Base-by-base conservation (phyloP, 2,113 vertebrate species). In the Leucopternis melanops region DNA sequence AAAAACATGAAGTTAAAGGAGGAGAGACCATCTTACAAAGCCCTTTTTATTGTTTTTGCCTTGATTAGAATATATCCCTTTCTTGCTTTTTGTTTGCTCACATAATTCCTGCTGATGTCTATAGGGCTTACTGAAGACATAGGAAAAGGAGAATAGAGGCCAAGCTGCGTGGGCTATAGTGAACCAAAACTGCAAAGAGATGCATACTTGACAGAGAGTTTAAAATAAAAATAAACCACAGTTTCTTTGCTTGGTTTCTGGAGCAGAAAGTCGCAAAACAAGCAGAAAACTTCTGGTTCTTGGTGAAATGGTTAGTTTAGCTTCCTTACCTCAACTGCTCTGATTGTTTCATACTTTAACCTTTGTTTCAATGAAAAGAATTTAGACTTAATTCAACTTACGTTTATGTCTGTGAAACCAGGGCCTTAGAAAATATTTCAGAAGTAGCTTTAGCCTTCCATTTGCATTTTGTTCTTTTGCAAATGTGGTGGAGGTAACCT, bases 241-340 rank as follows among this genome's bases (percentile, higher is more conserved):
- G 31, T 87, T 94, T 94, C 91, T 97, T 91, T 88, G 67, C 87
- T 96, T 88, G 96, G 89, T 96, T 95, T 96, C 78, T 97, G 92
- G 92, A 97, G 90, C 92, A 96, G 74, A 96, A 97, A 96, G 82
- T 96, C 27, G 1, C 93, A 91, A 95, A 96, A 95, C 91, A 95
- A 95, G 95, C 95, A 96, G 87, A 96, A 96, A 95, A 70, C 65
- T 78, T 94, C 18, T 67, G 86, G 67, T 96, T 96, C 92, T 94
- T 91, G 78, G 79, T 88, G 71, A 83, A 94, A 86, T 77, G 86
- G 32, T 89, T 95, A 80, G 61, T 93, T 96, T 87, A 92, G 54
- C 77, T 92, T 95, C 86, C 63, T 90, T 95, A 66, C 55, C 19
- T 97, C 78, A 72, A 44, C 86, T 82, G 6, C 63, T 78, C 44